Conservation (phyloP, 64 coral and sea anemone genomes). For the Dendronephthya gigantea region DNA sequence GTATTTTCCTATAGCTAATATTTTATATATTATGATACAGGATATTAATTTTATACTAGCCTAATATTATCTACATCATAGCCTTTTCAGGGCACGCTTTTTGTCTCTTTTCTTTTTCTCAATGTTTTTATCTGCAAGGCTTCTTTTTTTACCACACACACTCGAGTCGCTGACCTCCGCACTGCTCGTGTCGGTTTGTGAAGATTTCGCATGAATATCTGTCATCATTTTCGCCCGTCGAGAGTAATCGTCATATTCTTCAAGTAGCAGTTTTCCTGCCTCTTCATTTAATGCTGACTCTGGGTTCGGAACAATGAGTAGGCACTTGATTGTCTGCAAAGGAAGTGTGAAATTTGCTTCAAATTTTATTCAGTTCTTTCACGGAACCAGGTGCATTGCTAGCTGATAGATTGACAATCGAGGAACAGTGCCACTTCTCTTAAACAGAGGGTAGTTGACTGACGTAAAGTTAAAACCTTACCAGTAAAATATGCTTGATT, state of each 20-base stretch:
- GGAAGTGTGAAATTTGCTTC: neutral
- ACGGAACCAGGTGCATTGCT: neutral
- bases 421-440: no score
- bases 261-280: slow-evolving; percentile 87
- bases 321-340: slow-evolving; percentile 88
- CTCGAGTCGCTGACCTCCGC: slow-evolving; percentile 33
- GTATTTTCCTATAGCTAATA: no score
- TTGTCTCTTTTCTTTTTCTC: slow-evolving; percentile 99
- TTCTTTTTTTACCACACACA: slow-evolving; percentile 49
- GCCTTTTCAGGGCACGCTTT: slow-evolving; percentile 86
- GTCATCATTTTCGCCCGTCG: slow-evolving; percentile 84
- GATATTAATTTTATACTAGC: neutral
- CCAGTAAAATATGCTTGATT: slow-evolving; percentile 92
- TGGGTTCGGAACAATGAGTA: slow-evolving; percentile 91
- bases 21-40: neutral
- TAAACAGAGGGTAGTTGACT: no score
- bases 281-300: slow-evolving; percentile 97
- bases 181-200: slow-evolving; percentile 27
- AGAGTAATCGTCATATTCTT: slow-evolving; percentile 91
- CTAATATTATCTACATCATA: slow-evolving; percentile 34
- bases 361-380: neutral
- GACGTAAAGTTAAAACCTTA: slow-evolving; percentile 24
- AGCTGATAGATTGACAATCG: neutral
- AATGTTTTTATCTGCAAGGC: slow-evolving; percentile 57
- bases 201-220: slow-evolving; percentile 75